Evolutionary conservation across 2,888 invertebrate species (phyloP), one percentile per base, ranked within the genome.

Genomic region (Drosophila robusta): DNA sequence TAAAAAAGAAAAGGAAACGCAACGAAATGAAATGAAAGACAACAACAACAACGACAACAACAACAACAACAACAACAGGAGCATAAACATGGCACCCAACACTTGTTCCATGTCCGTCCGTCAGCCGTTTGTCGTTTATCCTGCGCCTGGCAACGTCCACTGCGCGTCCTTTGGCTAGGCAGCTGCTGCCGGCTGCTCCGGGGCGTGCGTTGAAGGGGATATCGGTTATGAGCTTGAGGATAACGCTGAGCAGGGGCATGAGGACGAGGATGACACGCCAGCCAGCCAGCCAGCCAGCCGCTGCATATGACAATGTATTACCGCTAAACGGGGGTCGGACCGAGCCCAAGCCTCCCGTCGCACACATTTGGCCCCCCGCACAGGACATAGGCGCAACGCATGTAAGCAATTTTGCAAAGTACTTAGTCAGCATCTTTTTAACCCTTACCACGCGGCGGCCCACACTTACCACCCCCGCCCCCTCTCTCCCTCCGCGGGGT

Each of bases 401-500:
- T 87, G 74, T 81, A 84, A 80, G 78, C 87, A 89, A 87, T 89
- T 89, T 87, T 71, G 74, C 78, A 84, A 89, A 87, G 87, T 89
- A 89, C 87, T 89, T 89, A 87, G 90, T 87, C 90, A 89, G 87
- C 87, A 87, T 73, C 63, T 87, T 89, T 88, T 72, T 63, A 63
- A 78, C 80, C 89, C 87, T 75, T 74, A 62, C 54, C 52, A 50
- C 44, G 26, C 46, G 9, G 9, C 41, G 9, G 14, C n/a, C 38
- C 9, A 45, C 38, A 46, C 18, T 32, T 6, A 11, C 24, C 16
- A 11, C 36, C 29, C 36, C n/a, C 38, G 5, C 32, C 2, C n/a
- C 8, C 47, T 22, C 14, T 39, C 22, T 38, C 49, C 52, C 54
- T 26, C 34, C 56, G 46, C 78, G 70, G 81, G 81, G 81, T 82